These are phyloP conservation scores for Alloplasta piceator DNA, from an alignment of 2,888 invertebrate genomes.

Conservation along the genomic window DNA sequence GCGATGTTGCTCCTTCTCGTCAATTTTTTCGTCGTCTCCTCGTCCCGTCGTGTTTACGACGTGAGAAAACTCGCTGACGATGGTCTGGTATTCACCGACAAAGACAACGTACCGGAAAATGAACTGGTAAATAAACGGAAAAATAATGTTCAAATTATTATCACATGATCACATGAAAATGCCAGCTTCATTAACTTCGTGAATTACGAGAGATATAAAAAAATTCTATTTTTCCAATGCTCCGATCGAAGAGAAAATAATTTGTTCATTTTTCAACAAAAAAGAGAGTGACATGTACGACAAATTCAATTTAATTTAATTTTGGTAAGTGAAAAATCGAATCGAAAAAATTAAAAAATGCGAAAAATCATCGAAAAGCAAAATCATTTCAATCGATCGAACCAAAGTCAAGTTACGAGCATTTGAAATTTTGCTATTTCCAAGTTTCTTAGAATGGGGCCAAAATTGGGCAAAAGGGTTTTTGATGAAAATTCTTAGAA, in stretches of 20 bases:
- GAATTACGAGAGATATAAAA: background rate
- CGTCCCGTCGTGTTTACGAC: conserved; percentile 65
- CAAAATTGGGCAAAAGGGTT: too few species aligned
- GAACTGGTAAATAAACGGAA: conserved; percentile 66
- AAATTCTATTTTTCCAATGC: conserved; percentile 2
- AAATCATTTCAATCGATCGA: too few species aligned
- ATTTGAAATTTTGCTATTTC: too few species aligned
- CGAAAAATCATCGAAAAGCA: too few species aligned
- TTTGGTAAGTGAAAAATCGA: too few species aligned
- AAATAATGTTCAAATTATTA: conserved; percentile 1
- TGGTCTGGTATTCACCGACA: conserved; percentile 69
- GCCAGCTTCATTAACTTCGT: background rate
- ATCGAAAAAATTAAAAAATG: too few species aligned
- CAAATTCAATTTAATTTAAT: too few species aligned
- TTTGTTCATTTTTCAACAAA: too few species aligned
- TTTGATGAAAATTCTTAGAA: too few species aligned
- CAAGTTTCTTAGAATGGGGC: too few species aligned
- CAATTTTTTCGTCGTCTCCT: conserved; percentile 39
- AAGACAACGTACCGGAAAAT: conserved; percentile 70
- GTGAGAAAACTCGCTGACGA: conserved; percentile 70
- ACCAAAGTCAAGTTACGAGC: too few species aligned
- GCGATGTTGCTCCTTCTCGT: conserved; percentile 34
- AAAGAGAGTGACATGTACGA: too few species aligned
- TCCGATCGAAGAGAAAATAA: conserved; percentile 1
- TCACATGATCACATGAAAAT: background rate